A percentile compares a stretch with the other conserved stretches of the same genome.
These are phyloP conservation scores for Coccyzus lansbergi DNA, from an alignment of 2,797 vertebrate genomes.

Conservation along the genomic window DNA sequence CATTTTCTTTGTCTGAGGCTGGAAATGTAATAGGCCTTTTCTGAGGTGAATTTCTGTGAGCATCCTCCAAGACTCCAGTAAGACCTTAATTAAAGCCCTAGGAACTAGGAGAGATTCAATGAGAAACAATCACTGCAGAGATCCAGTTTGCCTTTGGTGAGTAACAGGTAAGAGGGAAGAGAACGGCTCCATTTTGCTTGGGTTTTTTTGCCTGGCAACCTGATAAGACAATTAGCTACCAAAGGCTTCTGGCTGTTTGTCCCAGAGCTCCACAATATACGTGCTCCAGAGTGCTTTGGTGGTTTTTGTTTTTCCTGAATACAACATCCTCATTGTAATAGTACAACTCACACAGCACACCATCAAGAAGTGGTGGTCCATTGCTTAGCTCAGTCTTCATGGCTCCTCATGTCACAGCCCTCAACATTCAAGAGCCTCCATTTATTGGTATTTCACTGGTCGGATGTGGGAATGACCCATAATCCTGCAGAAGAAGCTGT, in stretches of 20 bases:
- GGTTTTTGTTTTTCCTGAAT: neutral
- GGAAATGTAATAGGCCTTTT: neutral
- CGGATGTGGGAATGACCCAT: neutral
- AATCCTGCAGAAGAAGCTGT: neutral
- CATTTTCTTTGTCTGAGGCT: neutral
- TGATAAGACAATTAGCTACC: neutral
- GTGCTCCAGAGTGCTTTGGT: neutral
- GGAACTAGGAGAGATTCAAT: neutral
- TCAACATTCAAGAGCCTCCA: neutral
- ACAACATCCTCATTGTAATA: neutral
- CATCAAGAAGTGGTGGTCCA: neutral
- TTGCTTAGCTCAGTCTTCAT: neutral
- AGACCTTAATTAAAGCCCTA: neutral
- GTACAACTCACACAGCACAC: neutral
- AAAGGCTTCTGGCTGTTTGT: neutral
- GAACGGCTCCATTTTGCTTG: neutral
- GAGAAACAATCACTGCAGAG: neutral
- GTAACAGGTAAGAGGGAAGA: neutral
- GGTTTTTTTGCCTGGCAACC: neutral
- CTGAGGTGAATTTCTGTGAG: neutral
- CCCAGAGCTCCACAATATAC: fast-evolving
- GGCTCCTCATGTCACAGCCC: fast-evolving
- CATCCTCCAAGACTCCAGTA: neutral
- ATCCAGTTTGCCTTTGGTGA: neutral
- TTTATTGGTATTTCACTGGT: neutral